Evolutionary conservation across 2,797 vertebrate genomes (phyloP), one percentile per base, ranked within the genome.

Genomic region (Botia kubotai): DNA sequence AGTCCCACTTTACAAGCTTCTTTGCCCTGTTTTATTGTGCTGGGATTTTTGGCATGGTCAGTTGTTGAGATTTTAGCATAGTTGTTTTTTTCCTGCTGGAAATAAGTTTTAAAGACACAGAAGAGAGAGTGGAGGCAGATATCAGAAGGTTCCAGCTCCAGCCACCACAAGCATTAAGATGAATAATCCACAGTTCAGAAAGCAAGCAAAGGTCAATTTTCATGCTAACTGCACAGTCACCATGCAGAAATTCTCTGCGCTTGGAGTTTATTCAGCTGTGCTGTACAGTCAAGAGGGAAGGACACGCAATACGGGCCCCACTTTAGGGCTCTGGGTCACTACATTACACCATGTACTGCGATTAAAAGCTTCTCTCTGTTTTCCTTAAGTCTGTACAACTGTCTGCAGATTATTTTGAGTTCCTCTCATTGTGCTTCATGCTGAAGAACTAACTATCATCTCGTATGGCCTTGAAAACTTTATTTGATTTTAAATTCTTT

Each of bases 161-260:
- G 46, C 73, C 62, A 88, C 91, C 87, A 85, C 77, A 89, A 89
- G 86, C 89, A 91, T 90, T 89, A 89, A 89, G 89, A 89, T 90
- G 85, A 90, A 91, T 88, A 90, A 93, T 92, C 88, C 88, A 88
- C 87, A 88, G 89, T 92, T 93, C 90, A 90, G 86, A 92, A 93
- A 92, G 87, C 89, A 88, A 88, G 92, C 88, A 92, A 93, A 93
- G 90, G 91, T 94, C 92, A 89, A 91, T 93, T 90, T 93, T 88
- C 87, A 92, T 87, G 89, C 90, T 92, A 75, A 89, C 90, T 89
- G 90, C 89, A 88, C 90, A 81, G 89, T 89, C 90, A 90, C 86
- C 89, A 81, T 85, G 86, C 85, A 91, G 87, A 81, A 87, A 84
- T 88, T 85, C 73, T 68, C 63, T 16, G 84, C 81, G 79, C 86